phyloP scores from a whole-genome alignment of 2,888 invertebrate genomes.

The Eupithecia tripunctaria region DNA sequence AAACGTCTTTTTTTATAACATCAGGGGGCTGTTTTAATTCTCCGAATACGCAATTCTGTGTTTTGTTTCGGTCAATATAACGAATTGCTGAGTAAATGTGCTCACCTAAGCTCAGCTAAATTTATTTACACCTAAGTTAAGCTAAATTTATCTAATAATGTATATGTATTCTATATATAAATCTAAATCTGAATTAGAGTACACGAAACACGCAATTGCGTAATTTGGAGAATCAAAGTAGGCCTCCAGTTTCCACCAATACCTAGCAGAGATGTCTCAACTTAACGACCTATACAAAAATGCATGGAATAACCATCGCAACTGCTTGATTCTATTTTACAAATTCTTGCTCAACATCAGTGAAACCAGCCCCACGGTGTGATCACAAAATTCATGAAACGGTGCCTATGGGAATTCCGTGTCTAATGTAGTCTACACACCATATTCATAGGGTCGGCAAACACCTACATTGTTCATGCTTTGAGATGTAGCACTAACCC shows the following conservation, averaged over 20 bases:
- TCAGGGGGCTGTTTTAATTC: too few relatives aligned
- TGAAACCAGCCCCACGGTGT: background rate
- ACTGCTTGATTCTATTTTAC: background rate
- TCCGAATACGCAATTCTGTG: too few relatives aligned
- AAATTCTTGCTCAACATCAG: background rate
- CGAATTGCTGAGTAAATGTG: too few relatives aligned
- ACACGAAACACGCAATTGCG: too few relatives aligned
- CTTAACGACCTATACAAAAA: background rate
- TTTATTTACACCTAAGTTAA: too few relatives aligned
- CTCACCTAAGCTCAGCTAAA: too few relatives aligned
- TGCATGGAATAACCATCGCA: background rate
- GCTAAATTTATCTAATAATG: too few relatives aligned
- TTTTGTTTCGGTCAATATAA: too few relatives aligned
- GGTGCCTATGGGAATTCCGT: background rate
- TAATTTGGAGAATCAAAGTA: too few relatives aligned
- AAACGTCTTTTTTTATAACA: conserved; percentile 7
- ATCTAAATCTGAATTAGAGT: too few relatives aligned
- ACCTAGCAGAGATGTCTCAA: background rate
- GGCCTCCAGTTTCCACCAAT: background rate
- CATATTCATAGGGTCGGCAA: background rate
- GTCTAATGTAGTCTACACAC: background rate
- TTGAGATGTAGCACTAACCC: background rate
- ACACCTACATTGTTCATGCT: background rate
- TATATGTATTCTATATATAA: too few relatives aligned
- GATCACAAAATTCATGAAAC: background rate